These are phyloP conservation scores for Lobophora halterata DNA, from an alignment of 2,888 invertebrate genomes.

Conservation along the genomic window DNA sequence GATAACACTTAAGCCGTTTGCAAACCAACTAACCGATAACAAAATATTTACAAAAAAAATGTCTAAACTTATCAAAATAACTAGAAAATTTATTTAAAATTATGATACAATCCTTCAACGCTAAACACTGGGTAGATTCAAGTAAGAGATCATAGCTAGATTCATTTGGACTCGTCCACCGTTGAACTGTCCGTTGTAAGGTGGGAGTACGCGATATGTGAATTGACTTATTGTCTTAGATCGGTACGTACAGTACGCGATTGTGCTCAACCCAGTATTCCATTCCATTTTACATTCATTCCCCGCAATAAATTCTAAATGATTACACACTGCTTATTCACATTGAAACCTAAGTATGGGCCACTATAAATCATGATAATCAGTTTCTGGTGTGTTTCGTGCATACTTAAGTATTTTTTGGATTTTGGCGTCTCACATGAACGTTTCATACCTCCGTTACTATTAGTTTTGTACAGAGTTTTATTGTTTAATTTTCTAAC, in stretches of 20 bases:
- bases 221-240: slow-evolving; percentile 73
- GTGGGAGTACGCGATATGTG: slow-evolving; percentile 73
- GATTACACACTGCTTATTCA: slow-evolving; percentile 13
- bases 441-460: too few species aligned
- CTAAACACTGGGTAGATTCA: slow-evolving; percentile 79
- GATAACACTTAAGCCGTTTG: slow-evolving; percentile 62
- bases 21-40: slow-evolving; percentile 50
- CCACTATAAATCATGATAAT: too few species aligned
- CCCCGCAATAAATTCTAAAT: slow-evolving; percentile 46
- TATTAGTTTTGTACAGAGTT: too few species aligned
- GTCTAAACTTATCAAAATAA: slow-evolving; percentile 72
- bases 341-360: too few species aligned
- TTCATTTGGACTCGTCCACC: slow-evolving; percentile 59
- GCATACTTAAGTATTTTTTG: too few species aligned
- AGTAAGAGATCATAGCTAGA: slow-evolving; percentile 78
- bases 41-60: slow-evolving; percentile 72
- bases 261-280: slow-evolving; percentile 75
- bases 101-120: slow-evolving; percentile 69
- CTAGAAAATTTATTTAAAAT: slow-evolving; percentile 60
- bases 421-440: too few species aligned
- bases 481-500: not conserved
- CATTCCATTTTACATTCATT: slow-evolving; percentile 42
- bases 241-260: slow-evolving; percentile 61
- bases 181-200: slow-evolving; percentile 39
- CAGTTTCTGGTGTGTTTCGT: too few species aligned